Percentiles rank a stretch among this genome's conserved stretches.
These are phyloP conservation scores for Crambe crambe DNA, from an alignment of 37 sponge, comb jelly and placozoan species.

Conservation along the genomic window DNA sequence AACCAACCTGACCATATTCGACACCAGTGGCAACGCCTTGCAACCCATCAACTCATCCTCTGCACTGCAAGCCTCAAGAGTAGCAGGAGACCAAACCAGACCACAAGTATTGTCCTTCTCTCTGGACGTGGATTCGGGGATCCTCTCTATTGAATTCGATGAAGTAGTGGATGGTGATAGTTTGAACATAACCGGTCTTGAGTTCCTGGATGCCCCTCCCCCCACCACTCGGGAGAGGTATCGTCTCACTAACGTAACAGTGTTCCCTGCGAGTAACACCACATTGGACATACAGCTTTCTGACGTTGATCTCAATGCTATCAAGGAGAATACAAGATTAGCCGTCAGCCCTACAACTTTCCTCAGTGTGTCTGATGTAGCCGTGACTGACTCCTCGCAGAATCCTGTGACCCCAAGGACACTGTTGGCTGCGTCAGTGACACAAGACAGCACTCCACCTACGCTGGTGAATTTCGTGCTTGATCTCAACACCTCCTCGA, in stretches of 20 bases:
- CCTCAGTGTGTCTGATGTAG: constrained; percentile 28
- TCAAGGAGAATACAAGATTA: constrained; percentile 53
- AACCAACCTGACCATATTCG: constrained; percentile 41
- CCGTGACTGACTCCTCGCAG: constrained; percentile 65
- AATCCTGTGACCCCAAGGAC: constrained; percentile 41
- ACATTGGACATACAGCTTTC: constrained; percentile 32
- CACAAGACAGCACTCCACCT: constrained; percentile 65
- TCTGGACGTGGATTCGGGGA: constrained; percentile 63
- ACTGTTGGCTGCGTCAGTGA: constrained; percentile 37
- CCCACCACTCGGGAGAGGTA: constrained; percentile 53
- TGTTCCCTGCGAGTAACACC: constrained; percentile 28
- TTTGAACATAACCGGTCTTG: constrained; percentile 57
- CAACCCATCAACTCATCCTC: constrained; percentile 19
- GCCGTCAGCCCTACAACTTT: constrained; percentile 66
- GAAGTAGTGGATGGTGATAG: constrained; percentile 60
- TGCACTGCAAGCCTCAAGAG: constrained; percentile 49
- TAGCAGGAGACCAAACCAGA: constrained; percentile 52
- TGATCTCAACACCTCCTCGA: constrained; percentile 59
- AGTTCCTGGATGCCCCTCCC: constrained; percentile 36
- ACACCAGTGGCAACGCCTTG: constrained; percentile 61
- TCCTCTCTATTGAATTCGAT: constrained; percentile 61
- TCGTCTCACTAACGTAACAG: constrained; percentile 7
- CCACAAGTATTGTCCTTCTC: constrained; percentile 52
- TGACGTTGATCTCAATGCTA: constrained; percentile 63
- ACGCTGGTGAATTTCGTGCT: constrained; percentile 49